Base-by-base conservation (phyloP, 2,113 vertebrate genomes). In the Myrmecophaga tridactyla region DNA sequence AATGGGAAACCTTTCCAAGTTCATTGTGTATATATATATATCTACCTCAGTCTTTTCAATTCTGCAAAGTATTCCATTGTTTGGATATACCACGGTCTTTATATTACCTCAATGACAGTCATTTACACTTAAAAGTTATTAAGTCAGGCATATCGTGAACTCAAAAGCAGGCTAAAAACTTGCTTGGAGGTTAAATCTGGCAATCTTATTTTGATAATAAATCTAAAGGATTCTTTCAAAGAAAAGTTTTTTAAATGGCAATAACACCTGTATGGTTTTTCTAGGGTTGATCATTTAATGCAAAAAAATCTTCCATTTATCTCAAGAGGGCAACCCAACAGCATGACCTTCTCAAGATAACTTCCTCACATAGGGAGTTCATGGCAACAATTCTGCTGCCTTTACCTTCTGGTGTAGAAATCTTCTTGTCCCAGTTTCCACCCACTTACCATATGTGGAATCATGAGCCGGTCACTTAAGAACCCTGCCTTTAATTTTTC, bases 81-180 rank as follows among this genome's bases (percentile, higher is more conserved):
- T 4, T 23, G 48, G 34, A 7, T 77, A 5, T 31, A 23, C 6
- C 1, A 4, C 8, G 1, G 27, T 21, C 58, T 48, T 70, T 48
- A 12, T 4, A 34, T 23, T 12, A 48, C 39, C 73, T 86, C 31
- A 23, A 6, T 7, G 17, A 25, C 8, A 25, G 70, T 31, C 12
- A 29, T 8, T 46, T 46, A 27, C 51, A 48, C 62, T 77, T n/a
- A n/a, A n/a, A 91, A 41, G 53, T 51, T 58, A 86, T 86, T 92
- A 67, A 90, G 75, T 90, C 31, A 72, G 69, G 56, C 93, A 94
- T 83, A 96, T 21, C 0, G 73, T 29, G 39, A 96, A 84, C 86
- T 95, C 62, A 43, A 80, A 77, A 29, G 14, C 25, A 81, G 20
- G 39, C 27, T 34, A 36, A 88, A 80, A 62, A 17, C 13, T 51